Percentiles rank a stretch among this genome's conserved stretches.
Evolutionary conservation across 2,888 invertebrate species (phyloP).

Genomic region (Linnaemya vulpina): DNA sequence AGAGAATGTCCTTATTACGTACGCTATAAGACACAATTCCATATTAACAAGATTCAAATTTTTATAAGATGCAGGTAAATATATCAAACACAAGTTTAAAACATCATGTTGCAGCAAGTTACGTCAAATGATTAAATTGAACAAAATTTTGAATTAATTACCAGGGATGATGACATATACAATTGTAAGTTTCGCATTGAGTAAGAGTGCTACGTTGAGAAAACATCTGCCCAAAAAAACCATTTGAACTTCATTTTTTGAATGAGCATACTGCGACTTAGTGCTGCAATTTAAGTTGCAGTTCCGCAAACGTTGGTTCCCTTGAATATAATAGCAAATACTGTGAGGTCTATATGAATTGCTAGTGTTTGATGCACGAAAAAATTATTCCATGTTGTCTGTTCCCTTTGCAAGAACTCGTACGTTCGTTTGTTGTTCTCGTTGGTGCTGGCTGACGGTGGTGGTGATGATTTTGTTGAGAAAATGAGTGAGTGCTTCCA

Average conservation of each 20-base stretch:
- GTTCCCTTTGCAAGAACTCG: constrained; percentile 29
- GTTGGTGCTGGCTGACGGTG: constrained; percentile 31
- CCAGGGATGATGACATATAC: not conserved
- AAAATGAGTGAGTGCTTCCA: constrained; percentile 24
- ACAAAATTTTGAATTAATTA: not conserved
- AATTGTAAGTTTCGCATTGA: too few relatives aligned
- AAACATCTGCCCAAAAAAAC: not conserved
- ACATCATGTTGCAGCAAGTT: too few relatives aligned
- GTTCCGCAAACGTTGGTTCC: not conserved
- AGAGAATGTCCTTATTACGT: too few relatives aligned
- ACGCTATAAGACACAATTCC: too few relatives aligned
- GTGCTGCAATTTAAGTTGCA: not conserved
- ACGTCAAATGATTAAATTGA: not conserved
- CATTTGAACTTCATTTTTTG: not conserved
- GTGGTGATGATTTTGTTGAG: constrained; percentile 4
- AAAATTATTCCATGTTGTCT: constrained; percentile 18
- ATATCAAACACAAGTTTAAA: too few relatives aligned
- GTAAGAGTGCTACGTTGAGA: not conserved
- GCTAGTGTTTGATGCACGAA: constrained; percentile 23
- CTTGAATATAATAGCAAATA: constrained; percentile 40
- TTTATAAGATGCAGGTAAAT: too few relatives aligned
- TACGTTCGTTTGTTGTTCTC: constrained; percentile 8
- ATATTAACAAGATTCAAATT: too few relatives aligned
- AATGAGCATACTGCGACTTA: not conserved
- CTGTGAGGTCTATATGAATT: constrained; percentile 38